Evolutionary conservation across 2,797 vertebrate genomes (phyloP).

Genomic region (Myoxocephalus aenaeus): DNA sequence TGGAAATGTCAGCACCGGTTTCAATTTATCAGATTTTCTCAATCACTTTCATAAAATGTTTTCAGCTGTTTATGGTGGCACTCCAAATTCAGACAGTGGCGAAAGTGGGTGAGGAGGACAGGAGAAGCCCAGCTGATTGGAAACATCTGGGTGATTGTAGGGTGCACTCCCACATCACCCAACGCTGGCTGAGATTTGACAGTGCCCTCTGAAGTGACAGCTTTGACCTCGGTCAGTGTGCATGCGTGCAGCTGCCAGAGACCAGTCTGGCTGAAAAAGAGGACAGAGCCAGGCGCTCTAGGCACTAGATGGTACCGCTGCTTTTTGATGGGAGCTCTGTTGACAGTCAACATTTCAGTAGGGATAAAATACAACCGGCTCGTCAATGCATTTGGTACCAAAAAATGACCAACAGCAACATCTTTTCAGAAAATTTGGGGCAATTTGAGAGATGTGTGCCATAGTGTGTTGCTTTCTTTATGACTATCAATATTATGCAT

Average conservation of each 20-base stretch:
- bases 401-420: slow-evolving; percentile 51
- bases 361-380: slow-evolving; percentile 70
- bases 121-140: slow-evolving; percentile 84
- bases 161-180: slow-evolving; percentile 83
- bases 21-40: slow-evolving; percentile 58
- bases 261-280: slow-evolving; percentile 72
- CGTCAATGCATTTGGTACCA: slow-evolving; percentile 61
- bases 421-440: slow-evolving; percentile 59
- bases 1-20: slow-evolving; percentile 49
- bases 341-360: slow-evolving; percentile 75
- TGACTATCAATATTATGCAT: slow-evolving; percentile 12
- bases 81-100: slow-evolving; percentile 47
- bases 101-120: slow-evolving; percentile 56
- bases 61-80: slow-evolving; percentile 45
- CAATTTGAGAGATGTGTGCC: slow-evolving; percentile 42
- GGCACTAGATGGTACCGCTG: slow-evolving; percentile 78
- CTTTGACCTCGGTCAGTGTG: slow-evolving; percentile 85
- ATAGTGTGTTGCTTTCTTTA: slow-evolving; percentile 46
- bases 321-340: slow-evolving; percentile 77
- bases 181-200: slow-evolving; percentile 83
- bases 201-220: slow-evolving; percentile 86
- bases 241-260: slow-evolving; percentile 82
- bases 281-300: slow-evolving; percentile 78
- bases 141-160: slow-evolving; percentile 87
- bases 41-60: slow-evolving; percentile 49